Evolutionary conservation across 37 sponge, comb jelly and placozoan species (phyloP).

Genomic region (Sycon ciliatum): DNA sequence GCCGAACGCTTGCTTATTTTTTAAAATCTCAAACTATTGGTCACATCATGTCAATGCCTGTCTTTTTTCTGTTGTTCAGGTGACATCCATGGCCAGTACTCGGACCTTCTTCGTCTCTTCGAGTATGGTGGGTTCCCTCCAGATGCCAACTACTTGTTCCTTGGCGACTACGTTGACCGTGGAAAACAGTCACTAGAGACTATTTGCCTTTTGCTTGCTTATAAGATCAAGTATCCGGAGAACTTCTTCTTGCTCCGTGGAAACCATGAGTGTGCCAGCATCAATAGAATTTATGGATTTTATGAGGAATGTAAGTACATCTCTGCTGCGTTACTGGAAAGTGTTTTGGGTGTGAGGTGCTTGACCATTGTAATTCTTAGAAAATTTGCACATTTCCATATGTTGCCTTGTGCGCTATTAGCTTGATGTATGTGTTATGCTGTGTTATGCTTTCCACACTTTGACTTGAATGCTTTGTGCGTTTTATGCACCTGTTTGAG

Average conservation of each 20-base stretch:
- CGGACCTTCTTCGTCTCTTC: slow-evolving; percentile 84
- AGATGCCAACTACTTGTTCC: slow-evolving; percentile 94
- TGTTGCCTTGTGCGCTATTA: no score
- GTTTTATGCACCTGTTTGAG: no score
- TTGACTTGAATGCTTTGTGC: no score
- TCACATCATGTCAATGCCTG: no score
- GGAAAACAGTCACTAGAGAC: slow-evolving; percentile 96
- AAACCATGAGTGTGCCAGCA: slow-evolving; percentile 98
- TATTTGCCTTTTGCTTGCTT: slow-evolving; percentile 92
- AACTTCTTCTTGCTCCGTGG: slow-evolving; percentile 97
- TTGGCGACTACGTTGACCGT: slow-evolving; percentile 98
- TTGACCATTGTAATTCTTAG: background rate
- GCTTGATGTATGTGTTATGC: no score
- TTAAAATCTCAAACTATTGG: no score
- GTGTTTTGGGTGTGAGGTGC: background rate
- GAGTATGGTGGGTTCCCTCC: slow-evolving; percentile 97
- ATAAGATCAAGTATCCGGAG: slow-evolving; percentile 99
- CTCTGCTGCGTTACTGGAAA: no score
- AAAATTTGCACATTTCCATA: background rate
- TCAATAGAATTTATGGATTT: slow-evolving; percentile 98
- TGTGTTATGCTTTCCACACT: no score
- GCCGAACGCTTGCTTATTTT: no score
- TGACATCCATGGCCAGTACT: slow-evolving; percentile 96
- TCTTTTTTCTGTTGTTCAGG: no score
- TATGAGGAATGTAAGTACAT: slow-evolving; percentile 91